These are phyloP conservation scores for Stenolophus ochropezus DNA, from an alignment of 2,888 invertebrate species.

Conservation along the genomic window DNA sequence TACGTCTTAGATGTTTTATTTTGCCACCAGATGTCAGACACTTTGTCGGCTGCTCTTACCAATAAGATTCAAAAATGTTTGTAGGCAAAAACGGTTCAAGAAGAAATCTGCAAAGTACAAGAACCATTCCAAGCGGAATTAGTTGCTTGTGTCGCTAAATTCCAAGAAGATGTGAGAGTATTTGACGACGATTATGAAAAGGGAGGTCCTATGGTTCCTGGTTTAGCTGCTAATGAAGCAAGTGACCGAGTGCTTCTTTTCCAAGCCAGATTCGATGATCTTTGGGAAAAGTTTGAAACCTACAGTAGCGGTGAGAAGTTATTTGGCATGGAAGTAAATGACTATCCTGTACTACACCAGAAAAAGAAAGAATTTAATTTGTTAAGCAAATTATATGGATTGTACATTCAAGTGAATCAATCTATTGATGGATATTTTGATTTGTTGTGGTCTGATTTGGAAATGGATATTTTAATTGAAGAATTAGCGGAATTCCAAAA, in stretches of 20 bases:
- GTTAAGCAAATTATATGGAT: constrained; percentile 85
- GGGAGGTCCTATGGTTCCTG: constrained; percentile 91
- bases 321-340: constrained; percentile 88
- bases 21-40: too few relatives aligned
- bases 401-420: constrained; percentile 89
- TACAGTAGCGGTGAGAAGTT: constrained; percentile 89
- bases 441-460: constrained; percentile 88
- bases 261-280: constrained; percentile 87
- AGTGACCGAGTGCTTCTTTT: constrained; percentile 86
- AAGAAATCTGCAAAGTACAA: constrained; percentile 83
- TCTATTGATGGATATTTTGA: constrained; percentile 91
- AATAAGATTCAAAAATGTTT: too few relatives aligned
- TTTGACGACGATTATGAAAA: constrained; percentile 84
- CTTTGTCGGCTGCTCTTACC: too few relatives aligned
- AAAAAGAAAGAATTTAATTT: constrained; percentile 90
- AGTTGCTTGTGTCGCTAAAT: constrained; percentile 80
- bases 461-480: constrained; percentile 86
- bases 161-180: constrained; percentile 79
- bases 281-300: constrained; percentile 88
- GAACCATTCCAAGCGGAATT: constrained; percentile 84
- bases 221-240: constrained; percentile 89
- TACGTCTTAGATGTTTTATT: too few relatives aligned
- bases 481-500: constrained; percentile 90
- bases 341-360: constrained; percentile 86
- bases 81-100: constrained; percentile 82